Conservation (phyloP, 2,113 vertebrate genomes). For the Gopherus evgoodei region DNA sequence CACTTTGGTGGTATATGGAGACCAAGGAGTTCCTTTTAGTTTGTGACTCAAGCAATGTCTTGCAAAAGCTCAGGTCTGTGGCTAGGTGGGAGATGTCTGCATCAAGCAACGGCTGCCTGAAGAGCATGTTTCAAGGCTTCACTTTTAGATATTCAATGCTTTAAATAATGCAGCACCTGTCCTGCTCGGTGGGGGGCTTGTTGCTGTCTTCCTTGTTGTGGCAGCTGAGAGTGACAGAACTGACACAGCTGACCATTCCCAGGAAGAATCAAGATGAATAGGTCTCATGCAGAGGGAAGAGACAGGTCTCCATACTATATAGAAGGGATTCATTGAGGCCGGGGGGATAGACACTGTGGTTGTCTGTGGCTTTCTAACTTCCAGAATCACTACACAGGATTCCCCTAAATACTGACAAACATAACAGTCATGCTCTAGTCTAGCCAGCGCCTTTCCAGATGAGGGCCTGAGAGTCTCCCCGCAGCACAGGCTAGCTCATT, state of each 20-base stretch:
- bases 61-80: constrained; percentile 46
- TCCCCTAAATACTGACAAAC: constrained; percentile 46
- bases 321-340: neutral
- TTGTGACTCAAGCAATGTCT: neutral
- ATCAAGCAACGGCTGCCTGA: neutral
- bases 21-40: neutral
- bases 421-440: constrained; percentile 47
- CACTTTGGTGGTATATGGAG: constrained; percentile 40
- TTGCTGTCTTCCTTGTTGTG: neutral
- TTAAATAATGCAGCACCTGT: neutral
- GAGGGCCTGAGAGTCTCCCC: constrained; percentile 50
- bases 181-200: neutral
- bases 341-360: neutral
- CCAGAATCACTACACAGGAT: constrained; percentile 4
- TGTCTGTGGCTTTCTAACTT: neutral
- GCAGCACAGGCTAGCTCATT: constrained; percentile 71
- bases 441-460: constrained; percentile 47
- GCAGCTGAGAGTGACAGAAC: neutral
- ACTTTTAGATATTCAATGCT: neutral
- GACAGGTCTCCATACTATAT: neutral
- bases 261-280: neutral
- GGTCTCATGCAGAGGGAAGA: neutral
- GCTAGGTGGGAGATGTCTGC: neutral
- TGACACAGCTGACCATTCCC: neutral
- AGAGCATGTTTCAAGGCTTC: neutral